These are phyloP conservation scores for Lates calcarifer DNA, from an alignment of 2,113 vertebrate genomes.

Conservation along the genomic window DNA sequence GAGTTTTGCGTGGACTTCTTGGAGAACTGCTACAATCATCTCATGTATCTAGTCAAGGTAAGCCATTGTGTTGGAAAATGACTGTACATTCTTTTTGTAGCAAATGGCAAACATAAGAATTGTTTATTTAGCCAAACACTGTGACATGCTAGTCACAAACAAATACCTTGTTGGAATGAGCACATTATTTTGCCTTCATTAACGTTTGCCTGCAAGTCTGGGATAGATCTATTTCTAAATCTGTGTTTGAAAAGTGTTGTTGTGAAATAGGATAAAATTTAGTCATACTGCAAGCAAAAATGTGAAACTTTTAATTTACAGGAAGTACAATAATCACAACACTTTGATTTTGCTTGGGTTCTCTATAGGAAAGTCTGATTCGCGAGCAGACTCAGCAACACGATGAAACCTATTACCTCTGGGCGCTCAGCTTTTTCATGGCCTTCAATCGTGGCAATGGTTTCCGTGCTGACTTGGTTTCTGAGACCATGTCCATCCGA, in stretches of 20 bases:
- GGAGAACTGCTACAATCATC: slow-evolving; percentile 94
- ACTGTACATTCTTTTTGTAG: neutral
- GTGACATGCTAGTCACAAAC: neutral
- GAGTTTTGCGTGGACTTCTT: slow-evolving; percentile 94
- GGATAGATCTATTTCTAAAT: too few species aligned
- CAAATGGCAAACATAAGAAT: neutral
- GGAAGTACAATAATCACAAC: neutral
- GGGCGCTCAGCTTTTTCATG: slow-evolving; percentile 97
- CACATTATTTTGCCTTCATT: neutral
- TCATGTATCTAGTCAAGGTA: slow-evolving; percentile 97
- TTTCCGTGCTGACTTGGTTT: slow-evolving; percentile 92
- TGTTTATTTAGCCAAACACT: neutral
- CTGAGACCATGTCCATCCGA: slow-evolving; percentile 93
- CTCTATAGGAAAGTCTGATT: slow-evolving; percentile 89
- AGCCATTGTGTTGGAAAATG: neutral
- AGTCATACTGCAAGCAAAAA: too few species aligned
- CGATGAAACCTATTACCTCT: slow-evolving; percentile 96
- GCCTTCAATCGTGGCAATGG: slow-evolving; percentile 91
- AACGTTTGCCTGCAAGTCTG: neutral
- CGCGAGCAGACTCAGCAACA: slow-evolving; percentile 93
- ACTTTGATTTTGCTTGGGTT: neutral
- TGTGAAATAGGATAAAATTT: too few species aligned
- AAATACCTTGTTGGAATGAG: neutral
- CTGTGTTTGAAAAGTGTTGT: too few species aligned
- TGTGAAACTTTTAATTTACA: neutral